Evolutionary conservation across 2,888 invertebrate species (phyloP).

Genomic region (Platynereis dumerilii): DNA sequence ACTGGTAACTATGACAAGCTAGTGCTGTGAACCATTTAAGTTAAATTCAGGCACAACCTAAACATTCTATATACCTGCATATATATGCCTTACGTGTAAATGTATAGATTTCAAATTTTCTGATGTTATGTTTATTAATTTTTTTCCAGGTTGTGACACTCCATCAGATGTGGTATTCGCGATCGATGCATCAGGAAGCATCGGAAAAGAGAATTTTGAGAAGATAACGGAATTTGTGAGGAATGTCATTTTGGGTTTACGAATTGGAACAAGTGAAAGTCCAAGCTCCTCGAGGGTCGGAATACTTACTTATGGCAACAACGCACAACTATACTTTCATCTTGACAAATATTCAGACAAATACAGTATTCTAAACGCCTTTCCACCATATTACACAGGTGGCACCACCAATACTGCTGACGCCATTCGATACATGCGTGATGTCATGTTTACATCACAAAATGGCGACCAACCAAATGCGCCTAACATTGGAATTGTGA

Average conservation of each 20-base stretch:
- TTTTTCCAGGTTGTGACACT: conserved; percentile 28
- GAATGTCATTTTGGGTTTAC: conserved; percentile 13
- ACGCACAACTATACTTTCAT: conserved; percentile 14
- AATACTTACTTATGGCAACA: conserved; percentile 14
- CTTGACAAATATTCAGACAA: conserved; percentile 14
- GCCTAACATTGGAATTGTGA: conserved; percentile 14
- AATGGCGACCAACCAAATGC: conserved; percentile 17
- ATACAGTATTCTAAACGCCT: conserved; percentile 23
- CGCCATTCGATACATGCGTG: conserved; percentile 23
- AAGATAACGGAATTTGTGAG: conserved; percentile 28
- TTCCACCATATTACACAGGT: conserved; percentile 24
- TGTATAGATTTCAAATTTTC: no score
- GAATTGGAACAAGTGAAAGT: conserved; percentile 17
- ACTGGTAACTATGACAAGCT: no score
- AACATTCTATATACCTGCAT: no score
- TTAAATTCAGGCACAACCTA: no score
- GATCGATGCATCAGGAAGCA: conserved; percentile 32
- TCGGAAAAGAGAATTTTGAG: conserved; percentile 31
- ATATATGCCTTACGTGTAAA: no score
- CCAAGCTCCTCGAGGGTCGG: conserved; percentile 11
- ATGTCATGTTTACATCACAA: conserved; percentile 27
- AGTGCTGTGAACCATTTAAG: no score
- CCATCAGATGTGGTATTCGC: conserved; percentile 35
- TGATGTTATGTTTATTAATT: no score
- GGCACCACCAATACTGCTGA: conserved; percentile 28